Conservation (phyloP, 23 tunicate genomes). For the Oikopleura dioica region DNA sequence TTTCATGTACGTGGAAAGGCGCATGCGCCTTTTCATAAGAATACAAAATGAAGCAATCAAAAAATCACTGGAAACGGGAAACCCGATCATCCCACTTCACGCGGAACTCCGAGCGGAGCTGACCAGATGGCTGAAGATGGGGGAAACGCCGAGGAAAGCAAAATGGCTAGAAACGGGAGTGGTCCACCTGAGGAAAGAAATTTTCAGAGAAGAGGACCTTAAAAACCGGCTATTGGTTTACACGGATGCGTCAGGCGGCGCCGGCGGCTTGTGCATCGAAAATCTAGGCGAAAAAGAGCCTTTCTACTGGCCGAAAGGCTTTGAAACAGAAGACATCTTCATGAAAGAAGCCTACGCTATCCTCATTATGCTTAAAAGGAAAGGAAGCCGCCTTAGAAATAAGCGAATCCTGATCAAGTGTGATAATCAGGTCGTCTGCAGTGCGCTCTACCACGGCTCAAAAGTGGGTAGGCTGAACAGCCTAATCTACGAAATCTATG, state of each 20-base stretch:
- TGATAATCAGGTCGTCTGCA: neutral
- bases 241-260: neutral
- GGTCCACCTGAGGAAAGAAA: too few species aligned
- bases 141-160: too few species aligned
- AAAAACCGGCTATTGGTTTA: neutral
- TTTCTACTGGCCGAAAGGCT: neutral
- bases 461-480: neutral
- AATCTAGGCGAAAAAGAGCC: neutral
- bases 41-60: neutral
- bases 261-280: neutral
- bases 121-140: neutral
- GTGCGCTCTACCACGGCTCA: neutral
- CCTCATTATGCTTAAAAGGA: neutral
- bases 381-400: neutral
- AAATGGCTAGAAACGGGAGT: neutral
- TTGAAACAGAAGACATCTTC: too few species aligned
- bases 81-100: too few species aligned
- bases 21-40: neutral
- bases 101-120: neutral
- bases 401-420: neutral
- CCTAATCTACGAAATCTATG: neutral
- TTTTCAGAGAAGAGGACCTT: too few species aligned
- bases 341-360: neutral
- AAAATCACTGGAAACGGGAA: neutral
- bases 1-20: neutral